Base-by-base conservation (phyloP, 2,113 vertebrate species). In the Upupa epops region DNA sequence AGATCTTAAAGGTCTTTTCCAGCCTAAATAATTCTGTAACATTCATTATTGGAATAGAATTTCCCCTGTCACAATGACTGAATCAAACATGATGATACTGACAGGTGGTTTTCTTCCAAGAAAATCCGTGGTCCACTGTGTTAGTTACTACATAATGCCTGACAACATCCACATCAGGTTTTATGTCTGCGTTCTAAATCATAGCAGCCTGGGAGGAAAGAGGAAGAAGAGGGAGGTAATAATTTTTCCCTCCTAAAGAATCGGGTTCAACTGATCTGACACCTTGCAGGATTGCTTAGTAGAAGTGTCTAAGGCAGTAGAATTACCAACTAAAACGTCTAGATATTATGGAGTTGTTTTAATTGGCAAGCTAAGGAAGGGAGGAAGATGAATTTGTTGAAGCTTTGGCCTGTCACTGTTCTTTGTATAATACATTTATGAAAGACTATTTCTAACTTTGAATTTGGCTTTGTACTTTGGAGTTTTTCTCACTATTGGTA, bases 401-500 rank as follows among this genome's bases (percentile, higher is more conserved):
- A 84, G 37, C 42, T 61, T 29, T 79, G 64, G 21, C 26, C 60
- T 92, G 9, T 83, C 17, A 1, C 45, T 81, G 4, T 19, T 87
- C 68, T 84, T 91, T 61, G 52, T 45, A 31, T 61, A 48, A 22
- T 48, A 49, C 17, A 17, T 89, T 95, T 95, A 56, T 74, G 29
- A 70, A 79, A 60, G 48, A 83, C 48, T 81, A 7, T 89, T 91
- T 94, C 42, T 84, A n/a, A 85, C 59, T 94, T 60, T 81, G 49
- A 80, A 81, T 85, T 73, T 81, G 90, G 65, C 75, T 90, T 95
- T 81, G 52, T 94, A 59, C 56, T 86, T 85, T 17, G 28, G 75
- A 48, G 55, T 87, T n/a, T 18, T 85, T 88, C 36, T 94, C 31
- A 34, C 55, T 70, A 25, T n/a, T 65, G 37, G 24, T 80, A 48